These are phyloP conservation scores for Lithosia quadra DNA, from an alignment of 2,888 invertebrate species.

Conservation along the genomic window DNA sequence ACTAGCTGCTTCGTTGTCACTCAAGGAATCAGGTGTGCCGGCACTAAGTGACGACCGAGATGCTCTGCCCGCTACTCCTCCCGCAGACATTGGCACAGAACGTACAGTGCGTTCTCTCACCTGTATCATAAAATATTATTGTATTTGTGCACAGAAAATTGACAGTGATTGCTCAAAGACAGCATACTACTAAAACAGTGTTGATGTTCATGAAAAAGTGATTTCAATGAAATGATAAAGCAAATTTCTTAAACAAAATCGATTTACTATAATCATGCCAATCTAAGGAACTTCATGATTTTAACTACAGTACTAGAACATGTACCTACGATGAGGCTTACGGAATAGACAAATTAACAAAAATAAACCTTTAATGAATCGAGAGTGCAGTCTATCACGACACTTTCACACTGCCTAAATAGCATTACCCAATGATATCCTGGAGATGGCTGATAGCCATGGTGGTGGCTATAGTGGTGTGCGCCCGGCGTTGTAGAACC, in stretches of 20 bases:
- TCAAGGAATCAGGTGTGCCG: conserved; percentile 95
- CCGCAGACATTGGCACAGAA: conserved; percentile 95
- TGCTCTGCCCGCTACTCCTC: conserved; percentile 86
- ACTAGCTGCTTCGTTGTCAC: conserved; percentile 94
- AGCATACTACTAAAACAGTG: conserved; percentile 18
- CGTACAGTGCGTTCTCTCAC: conserved; percentile 97
- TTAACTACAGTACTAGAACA: conserved; percentile 62
- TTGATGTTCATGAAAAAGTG: conserved; percentile 25
- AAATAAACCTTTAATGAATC: conserved; percentile 63
- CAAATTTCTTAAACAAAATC: conserved; percentile 30
- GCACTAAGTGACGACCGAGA: conserved; percentile 93
- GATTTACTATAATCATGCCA: conserved; percentile 67
- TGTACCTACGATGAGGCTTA: conserved; percentile 59
- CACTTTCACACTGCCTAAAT: conserved; percentile 75
- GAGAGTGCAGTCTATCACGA: conserved; percentile 69
- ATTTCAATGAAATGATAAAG: conserved; percentile 36
- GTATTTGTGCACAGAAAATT: conserved; percentile 17
- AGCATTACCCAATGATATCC: conserved; percentile 92
- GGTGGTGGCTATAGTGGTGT: conserved; percentile 88
- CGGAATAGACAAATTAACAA: conserved; percentile 65
- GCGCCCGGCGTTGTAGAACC: conserved; percentile 89
- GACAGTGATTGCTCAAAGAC: neutral
- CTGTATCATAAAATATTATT: conserved; percentile 78
- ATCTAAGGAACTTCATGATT: conserved; percentile 65
- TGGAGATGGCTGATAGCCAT: conserved; percentile 91